Evolutionary conservation across 1,140 invertebrate genomes (phyloP).

Genomic region (Venturia canescens): DNA sequence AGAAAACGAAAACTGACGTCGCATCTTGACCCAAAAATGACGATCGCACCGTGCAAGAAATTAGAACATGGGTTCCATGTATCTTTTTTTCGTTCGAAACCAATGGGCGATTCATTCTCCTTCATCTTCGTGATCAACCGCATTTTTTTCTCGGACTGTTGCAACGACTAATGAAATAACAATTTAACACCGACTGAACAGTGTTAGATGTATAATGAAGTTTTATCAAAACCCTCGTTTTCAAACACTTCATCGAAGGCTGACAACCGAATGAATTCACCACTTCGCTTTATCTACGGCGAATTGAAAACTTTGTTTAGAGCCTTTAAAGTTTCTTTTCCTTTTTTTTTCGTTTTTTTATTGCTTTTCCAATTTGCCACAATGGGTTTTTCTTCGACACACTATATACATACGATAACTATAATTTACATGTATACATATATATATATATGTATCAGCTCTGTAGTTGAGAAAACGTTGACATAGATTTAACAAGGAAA

Average conservation of each 20-base stretch:
- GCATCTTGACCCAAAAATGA: constrained; percentile 29
- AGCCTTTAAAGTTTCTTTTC: neutral
- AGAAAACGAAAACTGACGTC: constrained; percentile 33
- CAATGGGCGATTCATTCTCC: constrained; percentile 13
- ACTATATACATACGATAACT: constrained; percentile 52
- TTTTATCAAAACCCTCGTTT: constrained; percentile 34
- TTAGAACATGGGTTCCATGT: neutral
- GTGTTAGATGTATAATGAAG: constrained; percentile 36
- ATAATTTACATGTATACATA: constrained; percentile 54
- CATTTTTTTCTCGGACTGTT: constrained; percentile 43
- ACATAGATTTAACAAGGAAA: constrained; percentile 55
- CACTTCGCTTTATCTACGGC: neutral
- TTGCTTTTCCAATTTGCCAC: constrained; percentile 23
- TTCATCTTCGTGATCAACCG: constrained; percentile 40
- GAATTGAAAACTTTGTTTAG: constrained; percentile 13
- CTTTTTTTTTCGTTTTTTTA: constrained; percentile 19
- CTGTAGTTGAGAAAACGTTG: constrained; percentile 60
- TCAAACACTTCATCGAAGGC: constrained; percentile 14
- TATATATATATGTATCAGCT: constrained; percentile 54
- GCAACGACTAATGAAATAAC: constrained; percentile 19
- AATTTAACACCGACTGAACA: too few relatives aligned
- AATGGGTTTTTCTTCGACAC: constrained; percentile 47
- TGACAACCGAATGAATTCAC: neutral
- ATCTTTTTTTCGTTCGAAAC: neutral
- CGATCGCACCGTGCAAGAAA: constrained; percentile 4